Conservation (phyloP, 2,113 vertebrate species). For the Brachyistius frenatus region DNA sequence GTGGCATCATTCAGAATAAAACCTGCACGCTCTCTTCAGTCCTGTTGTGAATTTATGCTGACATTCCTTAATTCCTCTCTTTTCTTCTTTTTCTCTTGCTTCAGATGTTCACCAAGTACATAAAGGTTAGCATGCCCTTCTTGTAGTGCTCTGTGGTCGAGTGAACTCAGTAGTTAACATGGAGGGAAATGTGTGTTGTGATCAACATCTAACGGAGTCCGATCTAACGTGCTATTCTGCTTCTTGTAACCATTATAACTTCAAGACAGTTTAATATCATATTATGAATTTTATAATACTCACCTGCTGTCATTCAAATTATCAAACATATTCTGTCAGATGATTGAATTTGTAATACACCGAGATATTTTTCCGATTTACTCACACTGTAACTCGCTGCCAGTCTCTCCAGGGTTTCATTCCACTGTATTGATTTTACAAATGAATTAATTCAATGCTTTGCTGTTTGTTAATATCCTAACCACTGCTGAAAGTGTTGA, state of each 20-base stretch:
- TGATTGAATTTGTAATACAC: background rate
- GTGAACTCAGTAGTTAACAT: slow-evolving; percentile 49
- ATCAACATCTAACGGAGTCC: slow-evolving; percentile 25
- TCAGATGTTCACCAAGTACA: slow-evolving; percentile 99
- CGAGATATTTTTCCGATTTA: background rate
- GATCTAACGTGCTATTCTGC: slow-evolving; percentile 16
- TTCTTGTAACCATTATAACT: background rate
- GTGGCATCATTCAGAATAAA: slow-evolving; percentile 9
- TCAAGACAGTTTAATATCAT: background rate
- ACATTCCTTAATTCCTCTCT: slow-evolving; percentile 56
- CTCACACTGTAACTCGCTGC: background rate
- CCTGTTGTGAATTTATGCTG: slow-evolving; percentile 62
- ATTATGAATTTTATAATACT: background rate
- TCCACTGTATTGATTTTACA: slow-evolving; percentile 10
- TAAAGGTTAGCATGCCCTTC: slow-evolving; percentile 96
- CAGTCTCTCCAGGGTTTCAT: slow-evolving; percentile 1
- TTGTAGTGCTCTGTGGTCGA: slow-evolving; percentile 79
- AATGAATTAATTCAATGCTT: slow-evolving; percentile 21
- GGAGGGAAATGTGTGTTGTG: slow-evolving; percentile 30
- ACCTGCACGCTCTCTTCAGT: background rate
- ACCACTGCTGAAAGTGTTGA: background rate
- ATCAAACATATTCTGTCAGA: background rate
- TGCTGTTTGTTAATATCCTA: slow-evolving; percentile 9
- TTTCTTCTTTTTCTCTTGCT: slow-evolving; percentile 86
- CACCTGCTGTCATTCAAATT: background rate